phyloP scores from a whole-genome alignment of 2,797 vertebrate genomes.

The Phylloscopus collybita region DNA sequence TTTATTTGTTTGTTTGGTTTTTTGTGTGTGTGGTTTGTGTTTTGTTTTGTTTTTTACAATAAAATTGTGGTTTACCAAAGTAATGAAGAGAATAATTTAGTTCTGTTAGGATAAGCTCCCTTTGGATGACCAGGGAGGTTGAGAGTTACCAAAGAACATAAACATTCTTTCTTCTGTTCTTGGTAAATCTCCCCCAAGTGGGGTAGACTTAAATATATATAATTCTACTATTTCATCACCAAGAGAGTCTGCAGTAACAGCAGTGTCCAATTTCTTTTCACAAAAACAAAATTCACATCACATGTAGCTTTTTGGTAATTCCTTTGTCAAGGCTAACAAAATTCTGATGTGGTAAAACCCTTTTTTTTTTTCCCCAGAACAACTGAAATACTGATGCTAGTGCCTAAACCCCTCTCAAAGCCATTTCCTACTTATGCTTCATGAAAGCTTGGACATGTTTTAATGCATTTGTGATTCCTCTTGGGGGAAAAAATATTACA shows the following conservation, averaged over 20 bases:
- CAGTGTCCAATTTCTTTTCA: not conserved
- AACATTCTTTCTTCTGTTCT: not conserved
- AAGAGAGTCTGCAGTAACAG: not conserved
- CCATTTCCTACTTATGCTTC: not conserved
- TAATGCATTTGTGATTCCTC: not conserved
- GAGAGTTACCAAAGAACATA: not conserved
- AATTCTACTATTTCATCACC: not conserved
- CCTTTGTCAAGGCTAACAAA: not conserved
- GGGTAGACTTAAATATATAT: not conserved
- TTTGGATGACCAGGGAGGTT: not conserved
- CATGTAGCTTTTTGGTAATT: not conserved
- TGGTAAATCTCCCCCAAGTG: not conserved
- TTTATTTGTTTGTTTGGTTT: too few relatives aligned
- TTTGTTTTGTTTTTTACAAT: not conserved
- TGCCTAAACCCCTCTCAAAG: not conserved
- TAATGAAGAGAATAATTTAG: not conserved
- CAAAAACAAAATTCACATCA: accelerated
- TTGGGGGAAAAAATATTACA: not conserved
- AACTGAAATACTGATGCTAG: not conserved
- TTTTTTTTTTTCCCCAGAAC: not conserved
- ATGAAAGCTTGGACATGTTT: not conserved
- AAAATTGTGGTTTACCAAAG: not conserved
- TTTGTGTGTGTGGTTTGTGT: too few relatives aligned
- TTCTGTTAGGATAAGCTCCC: not conserved
- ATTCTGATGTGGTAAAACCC: not conserved